Conservation (phyloP, 2,888 invertebrate species). For the Epistrophella euchroma region DNA sequence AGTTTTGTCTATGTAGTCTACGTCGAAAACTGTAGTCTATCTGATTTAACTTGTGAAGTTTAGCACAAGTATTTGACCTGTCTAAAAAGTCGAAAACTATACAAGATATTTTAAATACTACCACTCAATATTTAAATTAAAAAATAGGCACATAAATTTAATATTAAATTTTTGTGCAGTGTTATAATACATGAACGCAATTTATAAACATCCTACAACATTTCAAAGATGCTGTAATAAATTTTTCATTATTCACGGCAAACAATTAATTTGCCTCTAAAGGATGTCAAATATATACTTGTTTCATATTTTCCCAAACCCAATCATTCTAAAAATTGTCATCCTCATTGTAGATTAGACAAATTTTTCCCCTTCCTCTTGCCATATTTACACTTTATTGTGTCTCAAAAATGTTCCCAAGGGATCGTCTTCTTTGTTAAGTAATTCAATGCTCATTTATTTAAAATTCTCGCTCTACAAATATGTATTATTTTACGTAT, state of each 20-base stretch:
- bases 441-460: not conserved
- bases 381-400: not conserved
- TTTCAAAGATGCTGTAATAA: slow-evolving; percentile 4
- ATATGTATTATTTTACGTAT: not conserved
- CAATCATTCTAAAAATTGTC: not conserved
- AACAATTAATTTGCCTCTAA: not conserved
- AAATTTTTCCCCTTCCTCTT: not conserved
- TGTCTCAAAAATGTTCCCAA: not conserved
- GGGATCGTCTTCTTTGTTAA: not conserved
- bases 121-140: too few species aligned
- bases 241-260: not conserved
- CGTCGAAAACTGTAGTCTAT: too few species aligned
- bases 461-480: not conserved
- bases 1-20: too few species aligned
- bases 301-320: not conserved
- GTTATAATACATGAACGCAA: not conserved
- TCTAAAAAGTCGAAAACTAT: too few species aligned
- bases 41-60: too few species aligned
- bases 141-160: not conserved
- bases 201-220: not conserved
- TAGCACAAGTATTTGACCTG: too few species aligned
- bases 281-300: not conserved
- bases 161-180: not conserved
- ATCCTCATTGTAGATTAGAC: not conserved
- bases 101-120: too few species aligned